These are phyloP conservation scores for Hippocampus guttulatus DNA, from an alignment of 2,113 vertebrate species.

Conservation along the genomic window DNA sequence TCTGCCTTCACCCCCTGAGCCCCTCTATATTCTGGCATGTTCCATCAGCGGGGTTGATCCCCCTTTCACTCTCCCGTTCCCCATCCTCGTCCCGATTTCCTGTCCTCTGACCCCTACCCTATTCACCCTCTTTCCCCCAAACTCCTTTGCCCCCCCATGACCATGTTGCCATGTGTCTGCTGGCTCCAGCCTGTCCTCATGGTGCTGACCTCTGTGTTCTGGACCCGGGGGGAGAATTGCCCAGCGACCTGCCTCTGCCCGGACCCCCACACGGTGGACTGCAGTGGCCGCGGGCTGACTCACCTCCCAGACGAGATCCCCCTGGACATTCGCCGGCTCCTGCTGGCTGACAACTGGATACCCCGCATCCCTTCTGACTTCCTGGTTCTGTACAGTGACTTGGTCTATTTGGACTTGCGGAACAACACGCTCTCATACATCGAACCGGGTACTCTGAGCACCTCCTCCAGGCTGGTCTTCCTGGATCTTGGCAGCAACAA, in stretches of 20 bases:
- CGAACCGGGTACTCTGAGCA: conserved; percentile 88
- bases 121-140: conserved; percentile 44
- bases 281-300: conserved; percentile 85
- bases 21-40: conserved; percentile 54
- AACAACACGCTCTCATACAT: conserved; percentile 90
- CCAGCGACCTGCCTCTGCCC: conserved; percentile 83
- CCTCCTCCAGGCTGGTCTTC: conserved; percentile 88
- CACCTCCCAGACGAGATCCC: conserved; percentile 87
- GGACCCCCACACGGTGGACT: conserved; percentile 93
- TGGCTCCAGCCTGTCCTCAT: conserved; percentile 70
- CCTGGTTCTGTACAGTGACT: conserved; percentile 91
- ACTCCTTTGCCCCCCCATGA: conserved; percentile 63
- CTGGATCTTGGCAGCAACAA: conserved; percentile 94
- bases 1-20: neutral
- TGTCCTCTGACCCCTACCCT: conserved; percentile 56
- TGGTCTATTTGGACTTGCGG: conserved; percentile 92
- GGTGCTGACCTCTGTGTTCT: conserved; percentile 66
- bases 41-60: conserved; percentile 72
- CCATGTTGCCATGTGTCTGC: conserved; percentile 78
- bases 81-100: conserved; percentile 58
- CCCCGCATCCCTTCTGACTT: conserved; percentile 89
- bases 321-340: conserved; percentile 88
- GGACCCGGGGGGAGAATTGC: conserved; percentile 77
- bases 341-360: conserved; percentile 90
- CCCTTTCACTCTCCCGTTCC: conserved; percentile 63